Conservation (phyloP, 2,797 vertebrate species). For the Paramormyrops hopkinsi region DNA sequence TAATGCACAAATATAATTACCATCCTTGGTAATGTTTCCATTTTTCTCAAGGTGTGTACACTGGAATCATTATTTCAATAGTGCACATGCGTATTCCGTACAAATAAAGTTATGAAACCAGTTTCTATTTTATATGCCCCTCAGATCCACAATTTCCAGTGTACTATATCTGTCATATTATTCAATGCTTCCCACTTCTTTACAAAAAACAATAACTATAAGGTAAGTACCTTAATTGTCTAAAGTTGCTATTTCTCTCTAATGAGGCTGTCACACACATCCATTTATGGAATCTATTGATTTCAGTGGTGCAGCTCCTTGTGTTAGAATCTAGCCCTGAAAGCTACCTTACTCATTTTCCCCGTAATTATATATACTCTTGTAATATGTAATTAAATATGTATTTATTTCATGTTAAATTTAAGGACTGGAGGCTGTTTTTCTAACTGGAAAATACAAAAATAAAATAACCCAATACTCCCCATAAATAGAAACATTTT, state of each 20-base stretch:
- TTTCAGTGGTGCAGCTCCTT: not conserved
- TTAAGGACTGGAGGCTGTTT: not conserved
- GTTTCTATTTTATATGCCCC: not conserved
- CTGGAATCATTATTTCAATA: not conserved
- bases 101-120: not conserved
- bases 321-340: not conserved
- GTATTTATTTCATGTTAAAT: not conserved
- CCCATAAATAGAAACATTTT: not conserved
- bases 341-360: not conserved
- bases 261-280: slow-evolving; percentile 1
- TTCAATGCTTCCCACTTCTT: not conserved
- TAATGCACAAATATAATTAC: not conserved
- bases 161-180: not conserved
- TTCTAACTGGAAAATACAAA: slow-evolving; percentile 1
- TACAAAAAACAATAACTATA: not conserved
- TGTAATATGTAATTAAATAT: not conserved
- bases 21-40: not conserved
- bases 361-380: not conserved
- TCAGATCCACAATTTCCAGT: not conserved
- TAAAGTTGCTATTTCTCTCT: slow-evolving; percentile 12
- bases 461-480: slow-evolving; percentile 5
- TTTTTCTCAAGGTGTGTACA: not conserved
- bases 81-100: not conserved
- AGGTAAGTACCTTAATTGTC: not conserved
- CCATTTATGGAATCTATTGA: slow-evolving; percentile 6